Base-by-base conservation (phyloP, 2,113 vertebrate species). In the Odontophorus gujanensis region DNA sequence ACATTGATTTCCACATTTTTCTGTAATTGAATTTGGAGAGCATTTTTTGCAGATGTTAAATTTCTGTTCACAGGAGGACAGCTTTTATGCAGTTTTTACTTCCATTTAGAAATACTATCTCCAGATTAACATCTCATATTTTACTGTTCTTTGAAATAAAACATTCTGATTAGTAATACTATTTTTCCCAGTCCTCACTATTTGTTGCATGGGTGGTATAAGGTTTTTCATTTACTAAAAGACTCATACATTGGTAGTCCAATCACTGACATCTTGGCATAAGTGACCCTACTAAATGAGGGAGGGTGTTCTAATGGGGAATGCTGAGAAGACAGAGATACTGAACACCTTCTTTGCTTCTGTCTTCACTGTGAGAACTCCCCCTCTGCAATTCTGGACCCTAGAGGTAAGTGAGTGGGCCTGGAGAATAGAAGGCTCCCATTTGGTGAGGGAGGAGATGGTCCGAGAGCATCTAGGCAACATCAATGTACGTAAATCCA, bases 141-240 rank as follows among this genome's bases (percentile, higher is more conserved):
- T 83, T 75, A 55, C 38, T 74, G 38, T 2, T n/a, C 28, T 93
- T 90, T 86, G 38, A 83, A 96, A 92, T 94, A 95, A 95, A 95
- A 67, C 10, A 43, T 82, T 89, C 59, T 87, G 16, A 25, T 16
- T 77, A 9, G 10, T 91, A 71, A 25, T 24, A 45, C 7, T 66
- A 4, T 80, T 80, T 89, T 48, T 90, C 34, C 5, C 22, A 15
- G 28, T 30, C 19, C 74, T 15, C 7, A 15, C 8, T 69, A 14
- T 18, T 71, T 74, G 26, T 62, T 85, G 2, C 51, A 0, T 62
- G 20, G 13, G 8, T 78, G 13, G 18, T 66, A 4, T 30, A 20
- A 69, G 4, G 21, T 61, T 24, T 85, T 85, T 76, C 18, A 25
- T 34, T 34, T 74, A 12, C 14, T 66, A 22, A 81, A 87, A 61